Percentiles rank a stretch among this genome's conserved stretches.
Conservation (phyloP, 2,888 invertebrate species). For the Chrysotoxum bicinctum region DNA sequence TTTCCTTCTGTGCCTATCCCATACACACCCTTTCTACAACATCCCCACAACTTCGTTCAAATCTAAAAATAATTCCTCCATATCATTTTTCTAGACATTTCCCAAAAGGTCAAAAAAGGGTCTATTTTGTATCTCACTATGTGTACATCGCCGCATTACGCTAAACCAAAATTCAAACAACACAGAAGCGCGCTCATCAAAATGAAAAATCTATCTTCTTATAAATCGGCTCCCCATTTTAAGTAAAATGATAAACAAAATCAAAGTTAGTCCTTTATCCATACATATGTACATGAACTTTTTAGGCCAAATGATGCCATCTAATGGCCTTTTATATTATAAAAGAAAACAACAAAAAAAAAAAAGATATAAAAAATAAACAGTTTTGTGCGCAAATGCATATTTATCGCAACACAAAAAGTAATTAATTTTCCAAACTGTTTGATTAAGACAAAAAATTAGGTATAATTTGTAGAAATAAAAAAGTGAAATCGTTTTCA, state of each 20-base stretch:
- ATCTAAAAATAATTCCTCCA: neutral
- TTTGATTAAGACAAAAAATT: no score
- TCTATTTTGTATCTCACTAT: neutral
- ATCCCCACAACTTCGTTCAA: neutral
- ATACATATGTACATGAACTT: neutral
- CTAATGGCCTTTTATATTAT: neutral
- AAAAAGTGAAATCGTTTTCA: no score
- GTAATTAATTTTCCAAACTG: constrained; percentile 7
- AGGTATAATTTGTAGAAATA: no score
- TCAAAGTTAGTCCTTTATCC: neutral
- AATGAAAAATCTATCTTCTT: neutral
- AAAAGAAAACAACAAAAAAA: neutral
- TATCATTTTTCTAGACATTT: neutral
- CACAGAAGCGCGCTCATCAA: neutral
- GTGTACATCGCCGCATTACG: neutral
- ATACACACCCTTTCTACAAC: neutral
- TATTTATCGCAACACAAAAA: constrained; percentile 1
- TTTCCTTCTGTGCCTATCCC: neutral
- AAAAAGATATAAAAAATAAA: neutral
- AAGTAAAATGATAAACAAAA: constrained; percentile 5
- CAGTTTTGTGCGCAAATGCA: constrained; percentile 3
- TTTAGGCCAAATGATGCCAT: neutral
- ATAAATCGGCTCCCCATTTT: no score
- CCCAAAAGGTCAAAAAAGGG: constrained; percentile 22
- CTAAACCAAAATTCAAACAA: neutral